Percentiles rank a stretch among this genome's conserved stretches.
phyloP scores from a whole-genome alignment of 1,140 invertebrate species.

The Drosophila pruinosa region DNA sequence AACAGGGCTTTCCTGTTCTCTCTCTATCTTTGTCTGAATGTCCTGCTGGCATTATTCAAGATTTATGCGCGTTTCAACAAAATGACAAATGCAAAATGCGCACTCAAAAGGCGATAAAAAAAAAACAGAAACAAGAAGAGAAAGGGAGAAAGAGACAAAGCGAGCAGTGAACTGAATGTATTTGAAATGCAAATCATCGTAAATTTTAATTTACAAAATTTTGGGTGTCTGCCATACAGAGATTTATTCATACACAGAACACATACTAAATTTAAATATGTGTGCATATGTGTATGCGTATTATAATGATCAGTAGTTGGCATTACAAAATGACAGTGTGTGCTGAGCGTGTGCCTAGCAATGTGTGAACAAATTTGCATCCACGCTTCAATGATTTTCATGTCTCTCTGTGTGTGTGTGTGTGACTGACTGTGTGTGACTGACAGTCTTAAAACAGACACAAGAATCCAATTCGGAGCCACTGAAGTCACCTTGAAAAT shows the following conservation, averaged over 20 bases:
- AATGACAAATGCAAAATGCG: constrained; percentile 62
- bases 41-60: constrained; percentile 63
- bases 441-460: constrained; percentile 10
- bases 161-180: constrained; percentile 8
- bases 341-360: constrained; percentile 45
- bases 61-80: constrained; percentile 66
- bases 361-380: constrained; percentile 72
- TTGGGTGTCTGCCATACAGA: constrained; percentile 31
- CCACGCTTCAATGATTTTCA: constrained; percentile 57
- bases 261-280: constrained; percentile 29
- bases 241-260: constrained; percentile 54
- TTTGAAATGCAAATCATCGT: constrained; percentile 75
- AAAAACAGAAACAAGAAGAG: background rate
- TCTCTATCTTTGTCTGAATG: constrained; percentile 7
- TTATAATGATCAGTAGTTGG: constrained; percentile 71
- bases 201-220: constrained; percentile 72
- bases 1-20: background rate
- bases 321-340: constrained; percentile 33
- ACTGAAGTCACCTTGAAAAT: constrained; percentile 61
- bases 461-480: constrained; percentile 19
- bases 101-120: constrained; percentile 49
- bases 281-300: constrained; percentile 5
- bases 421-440: background rate
- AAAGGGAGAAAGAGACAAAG: background rate
- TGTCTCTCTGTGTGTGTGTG: constrained; percentile 1